Conservation (phyloP, 2,888 invertebrate genomes). For the Leucophenga maculata region DNA sequence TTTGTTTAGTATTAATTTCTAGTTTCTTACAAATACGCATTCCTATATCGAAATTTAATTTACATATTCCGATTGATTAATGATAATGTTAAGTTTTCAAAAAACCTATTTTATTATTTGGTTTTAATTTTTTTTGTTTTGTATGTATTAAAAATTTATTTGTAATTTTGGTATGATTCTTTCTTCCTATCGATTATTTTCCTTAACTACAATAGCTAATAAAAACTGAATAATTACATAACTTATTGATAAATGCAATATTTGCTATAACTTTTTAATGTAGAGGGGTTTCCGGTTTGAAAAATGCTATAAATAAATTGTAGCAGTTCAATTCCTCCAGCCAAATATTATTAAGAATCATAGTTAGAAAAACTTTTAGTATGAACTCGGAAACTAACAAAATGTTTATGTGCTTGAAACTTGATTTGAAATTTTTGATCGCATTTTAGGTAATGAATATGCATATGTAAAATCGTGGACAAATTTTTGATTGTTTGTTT, state of each 20-base stretch:
- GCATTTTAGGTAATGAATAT: too few relatives aligned
- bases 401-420: too few relatives aligned
- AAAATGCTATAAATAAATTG: not conserved
- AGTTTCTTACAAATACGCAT: not conserved
- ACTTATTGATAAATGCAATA: conserved; percentile 7
- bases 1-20: not conserved
- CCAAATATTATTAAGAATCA: not conserved
- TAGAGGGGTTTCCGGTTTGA: too few relatives aligned
- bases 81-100: not conserved
- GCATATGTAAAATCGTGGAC: too few relatives aligned
- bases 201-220: not conserved
- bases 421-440: too few relatives aligned
- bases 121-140: conserved; percentile 4
- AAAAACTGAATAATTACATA: not conserved
- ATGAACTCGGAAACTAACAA: too few relatives aligned
- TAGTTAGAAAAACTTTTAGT: too few relatives aligned
- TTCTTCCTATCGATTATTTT: not conserved
- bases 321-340: not conserved
- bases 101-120: conserved; percentile 18
- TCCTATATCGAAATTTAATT: not conserved
- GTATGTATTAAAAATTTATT: not conserved
- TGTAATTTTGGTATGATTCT: conserved; percentile 15
- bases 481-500: too few relatives aligned
- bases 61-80: not conserved
- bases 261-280: not conserved